Evolutionary conservation across 2,888 invertebrate genomes (phyloP).

Genomic region (Chloroclysta siterata): DNA sequence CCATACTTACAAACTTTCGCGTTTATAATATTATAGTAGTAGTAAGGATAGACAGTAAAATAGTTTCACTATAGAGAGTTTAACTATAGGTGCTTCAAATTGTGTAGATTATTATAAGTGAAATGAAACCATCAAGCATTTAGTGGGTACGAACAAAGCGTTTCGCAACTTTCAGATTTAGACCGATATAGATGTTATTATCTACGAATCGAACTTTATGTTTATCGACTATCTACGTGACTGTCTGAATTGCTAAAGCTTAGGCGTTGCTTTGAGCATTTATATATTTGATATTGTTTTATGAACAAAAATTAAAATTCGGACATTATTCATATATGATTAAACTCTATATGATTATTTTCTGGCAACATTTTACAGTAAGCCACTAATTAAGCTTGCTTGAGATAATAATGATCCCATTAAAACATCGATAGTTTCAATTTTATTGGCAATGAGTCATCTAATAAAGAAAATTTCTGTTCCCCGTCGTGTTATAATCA

Average conservation of each 20-base stretch:
- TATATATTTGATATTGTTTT: too few relatives aligned
- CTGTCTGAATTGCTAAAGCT: constrained; percentile 31
- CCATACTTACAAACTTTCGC: too few relatives aligned
- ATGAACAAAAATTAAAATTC: too few relatives aligned
- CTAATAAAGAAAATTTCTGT: constrained; percentile 16
- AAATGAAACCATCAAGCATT: constrained; percentile 22
- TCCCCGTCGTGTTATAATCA: constrained; percentile 21
- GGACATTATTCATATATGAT: background rate
- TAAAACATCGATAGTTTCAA: constrained; percentile 5
- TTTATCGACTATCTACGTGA: constrained; percentile 35
- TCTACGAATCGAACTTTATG: constrained; percentile 33
- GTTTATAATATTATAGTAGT: too few relatives aligned
- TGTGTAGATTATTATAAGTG: constrained; percentile 6
- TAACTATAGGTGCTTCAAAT: background rate
- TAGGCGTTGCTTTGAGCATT: constrained; percentile 21
- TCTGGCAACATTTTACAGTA: too few relatives aligned
- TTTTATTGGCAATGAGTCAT: constrained; percentile 11
- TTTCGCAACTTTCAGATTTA: constrained; percentile 40
- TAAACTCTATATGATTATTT: background rate
- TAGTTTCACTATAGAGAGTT: background rate
- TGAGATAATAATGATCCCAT: too few relatives aligned
- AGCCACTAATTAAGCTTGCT: too few relatives aligned
- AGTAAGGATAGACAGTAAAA: background rate
- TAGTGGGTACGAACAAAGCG: constrained; percentile 38
- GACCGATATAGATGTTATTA: constrained; percentile 37